Percentiles rank a stretch among this genome's conserved stretches.
Conservation (phyloP, 2,888 invertebrate genomes). For the Trichogramma evanescens region DNA sequence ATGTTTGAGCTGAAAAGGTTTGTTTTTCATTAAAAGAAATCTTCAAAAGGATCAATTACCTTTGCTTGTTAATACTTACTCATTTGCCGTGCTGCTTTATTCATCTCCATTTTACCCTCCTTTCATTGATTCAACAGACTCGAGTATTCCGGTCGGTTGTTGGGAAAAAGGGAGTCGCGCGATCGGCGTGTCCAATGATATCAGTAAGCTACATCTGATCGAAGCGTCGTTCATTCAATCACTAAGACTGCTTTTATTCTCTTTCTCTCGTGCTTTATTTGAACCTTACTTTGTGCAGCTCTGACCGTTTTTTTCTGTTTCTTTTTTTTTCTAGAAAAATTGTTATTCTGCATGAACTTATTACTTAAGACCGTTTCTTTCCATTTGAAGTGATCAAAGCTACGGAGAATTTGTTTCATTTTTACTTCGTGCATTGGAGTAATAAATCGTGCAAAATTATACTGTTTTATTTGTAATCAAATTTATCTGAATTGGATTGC, state of each 20-base stretch:
- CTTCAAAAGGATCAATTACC: conserved; percentile 19
- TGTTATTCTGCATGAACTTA: too few relatives aligned
- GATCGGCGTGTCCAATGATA: conserved; percentile 32
- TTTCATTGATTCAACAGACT: conserved; percentile 7
- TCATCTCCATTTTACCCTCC: conserved; percentile 16
- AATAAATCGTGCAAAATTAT: too few relatives aligned
- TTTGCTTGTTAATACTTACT: conserved; percentile 9
- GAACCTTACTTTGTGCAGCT: too few relatives aligned
- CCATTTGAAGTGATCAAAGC: too few relatives aligned
- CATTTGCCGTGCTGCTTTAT: conserved; percentile 14
- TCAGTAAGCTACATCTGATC: conserved; percentile 38
- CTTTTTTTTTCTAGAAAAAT: too few relatives aligned
- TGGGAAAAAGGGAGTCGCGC: conserved; percentile 8
- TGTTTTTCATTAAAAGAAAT: conserved; percentile 14
- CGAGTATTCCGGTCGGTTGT: conserved; percentile 5
- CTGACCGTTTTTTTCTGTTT: too few relatives aligned
- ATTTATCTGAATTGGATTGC: too few relatives aligned
- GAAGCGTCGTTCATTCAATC: conserved; percentile 39
- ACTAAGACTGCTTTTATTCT: conserved; percentile 40
- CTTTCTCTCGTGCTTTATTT: not conserved
- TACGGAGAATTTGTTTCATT: too few relatives aligned
- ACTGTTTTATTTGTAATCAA: too few relatives aligned
- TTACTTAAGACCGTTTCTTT: too few relatives aligned
- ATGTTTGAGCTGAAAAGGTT: conserved; percentile 7
- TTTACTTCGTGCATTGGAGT: too few relatives aligned